A percentile compares a stretch with the other conserved stretches of the same genome.
These are phyloP conservation scores for Ophiothrix spiculata DNA, from an alignment of 35 echinoderm and acorn worm species.

Conservation along the genomic window DNA sequence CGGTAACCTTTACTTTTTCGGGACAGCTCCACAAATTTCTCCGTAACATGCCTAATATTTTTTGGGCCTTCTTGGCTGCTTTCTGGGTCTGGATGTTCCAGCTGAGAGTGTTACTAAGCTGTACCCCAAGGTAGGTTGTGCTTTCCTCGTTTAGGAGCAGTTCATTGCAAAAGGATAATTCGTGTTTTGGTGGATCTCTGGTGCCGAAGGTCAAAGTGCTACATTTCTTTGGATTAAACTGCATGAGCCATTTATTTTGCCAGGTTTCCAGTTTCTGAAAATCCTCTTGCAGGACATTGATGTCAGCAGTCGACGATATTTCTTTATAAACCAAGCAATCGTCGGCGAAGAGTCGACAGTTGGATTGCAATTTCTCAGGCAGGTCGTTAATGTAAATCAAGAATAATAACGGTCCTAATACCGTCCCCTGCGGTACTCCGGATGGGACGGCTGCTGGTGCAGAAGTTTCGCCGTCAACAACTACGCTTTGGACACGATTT, in stretches of 20 bases:
- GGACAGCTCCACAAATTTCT: background rate
- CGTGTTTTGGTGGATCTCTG: background rate
- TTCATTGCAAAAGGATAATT: constrained; percentile 1
- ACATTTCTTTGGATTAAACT: constrained; percentile 39
- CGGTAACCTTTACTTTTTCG: too few relatives aligned
- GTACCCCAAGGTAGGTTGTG: background rate
- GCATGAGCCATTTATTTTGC: constrained; percentile 26
- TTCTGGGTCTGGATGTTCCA: constrained; percentile 13
- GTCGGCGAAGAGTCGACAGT: constrained; percentile 45
- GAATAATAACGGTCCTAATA: constrained; percentile 35
- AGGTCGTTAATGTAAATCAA: constrained; percentile 48
- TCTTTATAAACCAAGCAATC: constrained; percentile 34
- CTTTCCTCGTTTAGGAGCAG: background rate
- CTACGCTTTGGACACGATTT: constrained; percentile 29
- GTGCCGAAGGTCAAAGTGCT: background rate
- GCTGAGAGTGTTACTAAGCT: constrained; percentile 7
- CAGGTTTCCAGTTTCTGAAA: constrained; percentile 8
- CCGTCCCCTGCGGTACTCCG: constrained; percentile 29
- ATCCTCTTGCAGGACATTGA: constrained; percentile 32
- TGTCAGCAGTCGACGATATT: constrained; percentile 15
- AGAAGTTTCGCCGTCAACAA: constrained; percentile 33
- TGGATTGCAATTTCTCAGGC: constrained; percentile 7
- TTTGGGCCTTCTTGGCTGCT: background rate
- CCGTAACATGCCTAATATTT: too few relatives aligned
- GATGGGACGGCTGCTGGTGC: background rate